These are phyloP conservation scores for Megaceryle torquata DNA, from an alignment of 2,113 vertebrate species.

Conservation along the genomic window DNA sequence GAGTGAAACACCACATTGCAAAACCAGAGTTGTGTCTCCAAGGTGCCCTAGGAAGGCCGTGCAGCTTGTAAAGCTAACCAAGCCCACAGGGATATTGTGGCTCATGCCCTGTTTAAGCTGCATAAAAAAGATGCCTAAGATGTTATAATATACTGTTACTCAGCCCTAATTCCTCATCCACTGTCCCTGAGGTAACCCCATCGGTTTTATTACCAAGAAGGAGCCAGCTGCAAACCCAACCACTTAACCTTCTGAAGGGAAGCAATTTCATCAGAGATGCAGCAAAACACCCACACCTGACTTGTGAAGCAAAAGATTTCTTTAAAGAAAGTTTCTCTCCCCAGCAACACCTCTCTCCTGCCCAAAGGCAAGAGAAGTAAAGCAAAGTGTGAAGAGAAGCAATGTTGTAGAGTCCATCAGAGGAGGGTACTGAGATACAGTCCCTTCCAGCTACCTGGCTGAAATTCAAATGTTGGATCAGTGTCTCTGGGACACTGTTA, in stretches of 20 bases:
- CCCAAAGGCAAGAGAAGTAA: neutral
- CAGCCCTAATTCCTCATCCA: neutral
- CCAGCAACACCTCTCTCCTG: neutral
- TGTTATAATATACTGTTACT: neutral
- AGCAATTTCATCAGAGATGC: neutral
- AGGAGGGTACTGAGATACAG: neutral
- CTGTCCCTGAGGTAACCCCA: neutral
- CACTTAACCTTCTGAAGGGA: neutral
- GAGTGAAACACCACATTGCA: neutral
- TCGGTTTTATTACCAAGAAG: neutral
- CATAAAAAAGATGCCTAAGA: neutral
- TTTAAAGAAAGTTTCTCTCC: neutral
- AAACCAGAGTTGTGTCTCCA: neutral
- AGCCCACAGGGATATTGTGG: fast-evolving
- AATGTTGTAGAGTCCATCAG: neutral
- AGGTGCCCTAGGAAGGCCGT: neutral
- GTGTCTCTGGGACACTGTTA: neutral
- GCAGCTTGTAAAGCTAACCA: neutral
- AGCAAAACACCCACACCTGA: neutral
- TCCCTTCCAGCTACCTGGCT: slow-evolving; percentile 29
- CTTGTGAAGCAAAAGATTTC: neutral
- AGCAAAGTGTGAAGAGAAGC: neutral
- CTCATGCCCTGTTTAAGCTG: neutral
- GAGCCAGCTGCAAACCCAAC: neutral
- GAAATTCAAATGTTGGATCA: slow-evolving; percentile 20